Percentiles rank a stretch among this genome's conserved stretches.
These are phyloP conservation scores for Drosophila anomalata DNA, from an alignment of 2,888 invertebrate genomes.

Conservation along the genomic window DNA sequence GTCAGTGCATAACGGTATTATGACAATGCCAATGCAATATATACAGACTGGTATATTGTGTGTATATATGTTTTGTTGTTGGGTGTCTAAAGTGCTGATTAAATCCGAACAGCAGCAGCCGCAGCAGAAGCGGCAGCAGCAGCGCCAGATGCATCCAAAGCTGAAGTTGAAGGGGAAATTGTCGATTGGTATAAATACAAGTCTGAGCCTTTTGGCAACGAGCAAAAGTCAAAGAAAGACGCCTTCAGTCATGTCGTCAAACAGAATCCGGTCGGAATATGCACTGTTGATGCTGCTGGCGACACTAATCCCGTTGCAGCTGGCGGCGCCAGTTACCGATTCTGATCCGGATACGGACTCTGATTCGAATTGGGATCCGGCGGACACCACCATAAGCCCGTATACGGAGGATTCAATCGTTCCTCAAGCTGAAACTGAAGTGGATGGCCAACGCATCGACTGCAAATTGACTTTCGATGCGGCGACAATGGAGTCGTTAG, in stretches of 20 bases:
- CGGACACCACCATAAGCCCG: slow-evolving; percentile 18
- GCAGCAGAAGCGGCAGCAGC: slow-evolving; percentile 13
- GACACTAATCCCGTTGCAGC: slow-evolving; percentile 56
- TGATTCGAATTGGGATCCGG: not conserved
- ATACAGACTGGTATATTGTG: not conserved
- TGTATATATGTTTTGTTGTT: slow-evolving; percentile 2
- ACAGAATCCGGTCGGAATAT: slow-evolving; percentile 40
- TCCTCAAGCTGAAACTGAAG: slow-evolving; percentile 5
- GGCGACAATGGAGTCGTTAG: slow-evolving; percentile 76
- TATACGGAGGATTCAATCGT: slow-evolving; percentile 10
- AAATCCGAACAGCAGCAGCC: slow-evolving; percentile 37
- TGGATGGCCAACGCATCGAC: slow-evolving; percentile 55
- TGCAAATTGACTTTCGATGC: slow-evolving; percentile 76
- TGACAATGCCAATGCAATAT: slow-evolving; percentile 9
- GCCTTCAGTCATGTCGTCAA: slow-evolving; percentile 59
- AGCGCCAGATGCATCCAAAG: not conserved
- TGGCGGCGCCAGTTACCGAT: not conserved
- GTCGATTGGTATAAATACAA: slow-evolving; percentile 59
- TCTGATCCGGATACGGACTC: not conserved
- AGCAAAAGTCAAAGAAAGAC: slow-evolving; percentile 41
- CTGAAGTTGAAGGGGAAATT: not conserved
- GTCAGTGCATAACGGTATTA: slow-evolving; percentile 55
- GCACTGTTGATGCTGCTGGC: slow-evolving; percentile 38
- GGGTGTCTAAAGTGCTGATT: slow-evolving; percentile 38
- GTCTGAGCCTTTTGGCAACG: slow-evolving; percentile 45